phyloP scores from a whole-genome alignment of 1,140 invertebrate genomes.

The Trichonephila clavipes region DNA sequence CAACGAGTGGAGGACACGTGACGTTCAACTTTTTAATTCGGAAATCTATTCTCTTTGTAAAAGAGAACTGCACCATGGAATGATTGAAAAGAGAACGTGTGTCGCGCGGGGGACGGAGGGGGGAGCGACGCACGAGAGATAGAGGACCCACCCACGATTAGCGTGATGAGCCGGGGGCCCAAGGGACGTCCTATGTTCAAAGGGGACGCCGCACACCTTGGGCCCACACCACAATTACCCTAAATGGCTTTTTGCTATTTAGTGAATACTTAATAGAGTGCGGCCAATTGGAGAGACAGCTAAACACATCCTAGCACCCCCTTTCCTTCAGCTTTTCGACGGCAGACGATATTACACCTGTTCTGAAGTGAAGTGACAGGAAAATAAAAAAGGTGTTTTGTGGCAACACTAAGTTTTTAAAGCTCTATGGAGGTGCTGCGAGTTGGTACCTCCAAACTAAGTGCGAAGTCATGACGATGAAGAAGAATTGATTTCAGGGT shows the following conservation, averaged over 20 bases:
- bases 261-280: constrained; percentile 52
- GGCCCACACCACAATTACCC: constrained; percentile 43
- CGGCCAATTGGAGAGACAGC: not conserved
- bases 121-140: too few species aligned
- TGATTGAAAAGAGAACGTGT: constrained; percentile 17
- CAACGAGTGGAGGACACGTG: too few species aligned
- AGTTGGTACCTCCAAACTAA: too few species aligned
- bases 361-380: not conserved
- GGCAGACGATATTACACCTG: not conserved
- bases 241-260: constrained; percentile 41
- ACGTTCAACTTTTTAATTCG: not conserved
- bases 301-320: too few species aligned
- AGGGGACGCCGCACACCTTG: constrained; percentile 2
- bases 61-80: not conserved
- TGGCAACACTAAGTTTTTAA: too few species aligned
- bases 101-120: not conserved
- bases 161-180: constrained; percentile 57
- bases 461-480: too few species aligned
- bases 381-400: too few species aligned
- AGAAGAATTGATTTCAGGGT: too few species aligned
- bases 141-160: constrained; percentile 58
- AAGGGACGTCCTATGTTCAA: constrained; percentile 1
- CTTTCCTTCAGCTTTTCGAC: too few species aligned
- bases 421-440: too few species aligned
- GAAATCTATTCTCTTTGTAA: constrained; percentile 24